Percentiles rank a stretch among this genome's conserved stretches.
These are phyloP conservation scores for Apocrypta bakeri DNA, from an alignment of 1,140 invertebrate genomes.

Conservation along the genomic window DNA sequence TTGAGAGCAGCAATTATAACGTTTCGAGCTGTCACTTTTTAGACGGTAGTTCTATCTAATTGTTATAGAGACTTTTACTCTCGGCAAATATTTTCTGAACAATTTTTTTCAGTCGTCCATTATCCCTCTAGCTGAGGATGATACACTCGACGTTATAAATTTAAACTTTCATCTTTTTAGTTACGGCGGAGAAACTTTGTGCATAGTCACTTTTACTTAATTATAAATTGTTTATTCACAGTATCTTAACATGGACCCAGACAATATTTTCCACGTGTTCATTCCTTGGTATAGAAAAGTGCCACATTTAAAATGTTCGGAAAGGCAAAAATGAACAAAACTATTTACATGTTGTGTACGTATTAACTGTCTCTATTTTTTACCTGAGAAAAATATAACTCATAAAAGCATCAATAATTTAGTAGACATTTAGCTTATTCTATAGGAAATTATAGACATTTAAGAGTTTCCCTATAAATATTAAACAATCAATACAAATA, in stretches of 20 bases:
- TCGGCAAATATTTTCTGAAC: constrained; percentile 5
- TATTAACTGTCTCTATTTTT: too few relatives aligned
- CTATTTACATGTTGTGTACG: too few relatives aligned
- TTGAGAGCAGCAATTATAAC: neutral
- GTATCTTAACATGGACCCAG: neutral
- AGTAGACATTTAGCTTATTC: too few relatives aligned
- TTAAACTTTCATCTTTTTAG: constrained; percentile 7
- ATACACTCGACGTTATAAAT: constrained; percentile 6
- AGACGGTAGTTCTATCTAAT: neutral
- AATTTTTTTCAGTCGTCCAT: neutral
- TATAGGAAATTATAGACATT: too few relatives aligned
- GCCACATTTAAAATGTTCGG: too few relatives aligned
- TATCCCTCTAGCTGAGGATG: neutral
- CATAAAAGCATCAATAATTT: too few relatives aligned
- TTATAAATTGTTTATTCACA: neutral
- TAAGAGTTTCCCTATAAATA: too few relatives aligned
- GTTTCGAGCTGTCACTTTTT: constrained; percentile 30
- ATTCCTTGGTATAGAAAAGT: neutral
- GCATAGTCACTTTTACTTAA: neutral
- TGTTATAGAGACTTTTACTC: constrained; percentile 24
- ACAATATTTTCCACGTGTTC: neutral
- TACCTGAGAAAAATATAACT: too few relatives aligned
- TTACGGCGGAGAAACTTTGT: neutral
- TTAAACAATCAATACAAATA: too few relatives aligned
- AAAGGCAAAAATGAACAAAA: too few relatives aligned